Percentiles rank a stretch among this genome's conserved stretches.
These are phyloP conservation scores for Drosophila kepulauana DNA, from an alignment of 1,140 invertebrate genomes.

Conservation along the genomic window DNA sequence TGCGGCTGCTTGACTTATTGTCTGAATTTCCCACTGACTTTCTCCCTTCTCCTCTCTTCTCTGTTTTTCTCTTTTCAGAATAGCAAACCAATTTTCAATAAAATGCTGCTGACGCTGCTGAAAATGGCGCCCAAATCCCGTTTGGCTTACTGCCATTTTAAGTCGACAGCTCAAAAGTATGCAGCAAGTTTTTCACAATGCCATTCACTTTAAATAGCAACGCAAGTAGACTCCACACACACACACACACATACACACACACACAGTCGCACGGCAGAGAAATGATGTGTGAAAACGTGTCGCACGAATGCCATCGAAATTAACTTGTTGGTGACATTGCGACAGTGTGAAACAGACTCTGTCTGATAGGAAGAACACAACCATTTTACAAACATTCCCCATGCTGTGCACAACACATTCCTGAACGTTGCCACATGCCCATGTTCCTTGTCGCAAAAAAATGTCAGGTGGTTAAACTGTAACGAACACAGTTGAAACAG, in stretches of 20 bases:
- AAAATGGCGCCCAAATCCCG: conserved; percentile 19
- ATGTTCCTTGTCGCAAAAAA: not conserved
- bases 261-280: conserved; percentile 4
- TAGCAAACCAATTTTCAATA: conserved; percentile 23
- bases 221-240: not conserved
- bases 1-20: not conserved
- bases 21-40: not conserved
- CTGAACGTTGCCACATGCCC: conserved; percentile 18
- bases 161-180: conserved; percentile 31
- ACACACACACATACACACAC: not conserved
- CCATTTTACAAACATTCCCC: conserved; percentile 43
- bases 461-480: conserved; percentile 1
- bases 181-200: conserved; percentile 35
- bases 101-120: conserved; percentile 18
- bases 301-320: conserved; percentile 61
- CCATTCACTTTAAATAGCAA: conserved; percentile 45
- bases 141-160: conserved; percentile 13
- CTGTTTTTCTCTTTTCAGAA: not conserved
- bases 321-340: conserved; percentile 72
- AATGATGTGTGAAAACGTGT: conserved; percentile 45
- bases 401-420: conserved; percentile 30
- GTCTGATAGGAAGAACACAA: conserved; percentile 71
- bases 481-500: conserved; percentile 1
- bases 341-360: conserved; percentile 27
- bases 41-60: not conserved